Conservation (phyloP, 2,797 vertebrate genomes). For the Gambelia wislizenii region DNA sequence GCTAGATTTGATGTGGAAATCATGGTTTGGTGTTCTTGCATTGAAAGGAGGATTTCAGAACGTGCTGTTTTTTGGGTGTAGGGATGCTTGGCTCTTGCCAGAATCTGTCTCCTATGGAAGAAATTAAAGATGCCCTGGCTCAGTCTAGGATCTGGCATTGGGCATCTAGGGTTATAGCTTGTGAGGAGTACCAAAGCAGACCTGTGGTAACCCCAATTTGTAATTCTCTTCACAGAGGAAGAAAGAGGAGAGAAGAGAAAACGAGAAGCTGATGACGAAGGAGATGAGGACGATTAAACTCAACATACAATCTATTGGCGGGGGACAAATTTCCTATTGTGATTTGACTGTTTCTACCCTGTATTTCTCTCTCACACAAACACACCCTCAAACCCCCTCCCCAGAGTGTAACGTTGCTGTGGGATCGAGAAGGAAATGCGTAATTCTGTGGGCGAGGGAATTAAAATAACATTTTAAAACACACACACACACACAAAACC, state of each 20-base stretch:
- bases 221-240: conserved; percentile 80
- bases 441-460: conserved; percentile 81
- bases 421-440: conserved; percentile 83
- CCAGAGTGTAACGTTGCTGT: conserved; percentile 85
- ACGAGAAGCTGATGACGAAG: conserved; percentile 96
- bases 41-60: neutral
- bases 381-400: conserved; percentile 63
- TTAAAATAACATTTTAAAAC: conserved; percentile 79
- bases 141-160: neutral
- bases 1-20: neutral
- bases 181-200: accelerated
- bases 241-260: conserved; percentile 95
- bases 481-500: conserved; percentile 43
- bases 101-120: neutral
- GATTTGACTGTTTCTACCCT: conserved; percentile 94
- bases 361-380: conserved; percentile 72
- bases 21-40: neutral
- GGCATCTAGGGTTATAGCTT: neutral
- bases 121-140: neutral
- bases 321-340: conserved; percentile 81
- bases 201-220: accelerated
- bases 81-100: neutral
- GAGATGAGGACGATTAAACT: conserved; percentile 90
- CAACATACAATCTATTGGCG: conserved; percentile 74
- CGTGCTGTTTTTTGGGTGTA: neutral